Evolutionary conservation across 2,113 vertebrate genomes (phyloP).

Genomic region (Pungitius pungitius): DNA sequence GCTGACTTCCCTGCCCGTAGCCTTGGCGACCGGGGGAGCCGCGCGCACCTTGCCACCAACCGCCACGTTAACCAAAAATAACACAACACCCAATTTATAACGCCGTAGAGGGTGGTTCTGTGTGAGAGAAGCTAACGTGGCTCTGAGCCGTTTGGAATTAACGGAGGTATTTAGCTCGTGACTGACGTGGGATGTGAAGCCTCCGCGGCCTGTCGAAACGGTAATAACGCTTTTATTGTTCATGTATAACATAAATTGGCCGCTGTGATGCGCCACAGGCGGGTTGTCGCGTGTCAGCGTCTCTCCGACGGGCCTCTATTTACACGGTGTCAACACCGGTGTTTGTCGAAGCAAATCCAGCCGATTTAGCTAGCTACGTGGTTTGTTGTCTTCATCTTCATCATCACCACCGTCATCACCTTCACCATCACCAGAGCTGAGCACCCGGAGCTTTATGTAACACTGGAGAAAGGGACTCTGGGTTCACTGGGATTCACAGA

Average conservation of each 20-base stretch:
- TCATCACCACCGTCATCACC: slow-evolving; percentile 42
- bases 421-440: slow-evolving; percentile 41
- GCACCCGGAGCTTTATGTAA: neutral
- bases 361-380: too few relatives aligned
- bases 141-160: neutral
- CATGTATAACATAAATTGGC: too few relatives aligned
- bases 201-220: neutral
- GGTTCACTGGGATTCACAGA: slow-evolving; percentile 16
- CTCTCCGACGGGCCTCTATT: too few relatives aligned
- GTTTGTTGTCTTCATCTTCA: slow-evolving; percentile 34
- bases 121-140: slow-evolving; percentile 9
- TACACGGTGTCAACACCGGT: too few relatives aligned
- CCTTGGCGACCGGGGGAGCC: neutral
- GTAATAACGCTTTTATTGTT: neutral
- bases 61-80: neutral
- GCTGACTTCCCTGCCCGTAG: slow-evolving; percentile 30
- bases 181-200: neutral
- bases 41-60: neutral
- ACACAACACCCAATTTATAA: neutral
- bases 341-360: too few relatives aligned
- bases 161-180: slow-evolving; percentile 22
- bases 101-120: neutral
- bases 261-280: too few relatives aligned
- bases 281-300: too few relatives aligned
- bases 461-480: neutral